Evolutionary conservation across 2,888 invertebrate species (phyloP), one percentile per base, ranked within the genome.

Genomic region (Suillia variegata): DNA sequence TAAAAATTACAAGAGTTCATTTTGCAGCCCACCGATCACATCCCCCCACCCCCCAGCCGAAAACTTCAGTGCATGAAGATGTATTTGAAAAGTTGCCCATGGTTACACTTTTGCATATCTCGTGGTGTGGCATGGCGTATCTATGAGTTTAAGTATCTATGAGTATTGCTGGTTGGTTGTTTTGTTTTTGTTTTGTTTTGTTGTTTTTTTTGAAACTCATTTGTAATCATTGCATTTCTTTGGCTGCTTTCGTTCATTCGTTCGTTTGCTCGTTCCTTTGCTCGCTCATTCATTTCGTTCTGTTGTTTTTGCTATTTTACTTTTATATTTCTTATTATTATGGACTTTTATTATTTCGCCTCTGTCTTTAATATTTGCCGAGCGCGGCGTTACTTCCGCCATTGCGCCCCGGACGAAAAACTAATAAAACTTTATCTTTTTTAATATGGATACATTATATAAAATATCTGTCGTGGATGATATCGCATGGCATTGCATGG

Each of bases 361-460:
- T 61, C 48, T 57, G 31, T 17, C 54, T 60, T 59, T 42, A 60
- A 57, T 58, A 48, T 60, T 56, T 52, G 55, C 31, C 56, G 17
- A n/a, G n/a, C n/a, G n/a, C 45, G 17, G 21, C 55, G 22, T 45
- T 56, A 33, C 53, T 59, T 42, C 48, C 48, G 58, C 48, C 49
- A 49, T 48, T 22, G 50, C 38, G 38, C 49, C n/a, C n/a, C n/a
- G n/a, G n/a, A n/a, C n/a, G 61, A 57, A 63, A 62, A 69, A 64
- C 63, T 62, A 69, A 73, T 70, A 66, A 71, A 70, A 70, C 67
- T 70, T 70, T 70, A 70, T 69, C 62, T 65, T 65, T 70, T 69
- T 70, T 65, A 63, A 71, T 67, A 69, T 64, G 61, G 62, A 63
- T 63, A 61, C 58, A 65, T 61, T 45, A 57, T 51, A 50, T 38